Base-by-base conservation (phyloP, 2,888 invertebrate species). In the Anthrax anthrax region DNA sequence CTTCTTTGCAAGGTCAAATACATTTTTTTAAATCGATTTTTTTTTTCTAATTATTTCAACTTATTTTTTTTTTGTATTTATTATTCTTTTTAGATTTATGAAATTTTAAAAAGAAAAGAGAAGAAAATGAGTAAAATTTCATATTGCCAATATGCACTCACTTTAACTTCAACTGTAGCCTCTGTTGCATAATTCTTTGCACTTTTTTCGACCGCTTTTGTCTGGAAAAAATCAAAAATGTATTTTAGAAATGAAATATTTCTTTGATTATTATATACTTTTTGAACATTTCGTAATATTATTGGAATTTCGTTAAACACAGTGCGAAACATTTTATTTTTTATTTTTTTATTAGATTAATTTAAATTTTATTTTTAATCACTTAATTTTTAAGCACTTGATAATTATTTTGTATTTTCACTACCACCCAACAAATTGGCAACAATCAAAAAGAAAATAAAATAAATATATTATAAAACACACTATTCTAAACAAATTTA, bases 151-250 rank as follows among this genome's bases (percentile, higher is more conserved):
- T 23, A 6, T 4, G 23, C 8, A 49, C 66, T 64, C 56, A 68
- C 68, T 55, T 67, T 65, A 54, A 65, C 63, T 57, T 67, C 61
- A 42, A 66, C 60, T 43, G 64, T 63, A 32, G 65, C 68, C 54
- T 67, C 67, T 49, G 68, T 68, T 58, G 68, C 67, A 63, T 64
- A 68, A 59, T 62, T 64, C 47, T 63, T 58, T 49, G 55, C 58
- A 52, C 59, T 60, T 50, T 59, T 54, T 54, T 58, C 61, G 52
- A 58, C 43, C 29, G 5, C 37, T 19, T 37, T 39, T 36, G 47
- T 47, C 44, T 47, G 44, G 37, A 47, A 47, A 41, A 44, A 44
- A 47, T 41, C 44, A 47, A 37, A 36, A 17, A 47, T 43, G 16
- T 37, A 18, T 19, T 37, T 37, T 27, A 37, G 44, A 18, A 47